Evolutionary conservation across 2,797 vertebrate species (phyloP).

Genomic region (Holocentrus rufus): DNA sequence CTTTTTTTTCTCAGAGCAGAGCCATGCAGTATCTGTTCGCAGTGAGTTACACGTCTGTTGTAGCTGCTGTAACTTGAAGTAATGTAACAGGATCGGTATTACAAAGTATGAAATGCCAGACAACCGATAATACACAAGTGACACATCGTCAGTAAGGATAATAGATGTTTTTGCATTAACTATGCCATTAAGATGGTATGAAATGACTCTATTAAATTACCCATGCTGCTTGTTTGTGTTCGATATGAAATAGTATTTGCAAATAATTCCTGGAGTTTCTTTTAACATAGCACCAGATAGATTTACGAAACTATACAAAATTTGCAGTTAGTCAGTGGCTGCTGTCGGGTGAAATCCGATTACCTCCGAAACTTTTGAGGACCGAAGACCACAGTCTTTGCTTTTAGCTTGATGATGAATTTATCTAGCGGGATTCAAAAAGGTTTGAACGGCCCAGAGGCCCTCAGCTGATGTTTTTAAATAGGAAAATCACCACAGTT

Average conservation of each 20-base stretch:
- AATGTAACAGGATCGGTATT: background rate
- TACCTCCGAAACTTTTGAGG: too few relatives aligned
- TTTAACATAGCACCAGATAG: conserved; percentile 10
- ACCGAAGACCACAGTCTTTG: too few relatives aligned
- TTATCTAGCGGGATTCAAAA: background rate
- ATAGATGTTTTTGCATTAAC: background rate
- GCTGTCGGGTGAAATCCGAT: background rate
- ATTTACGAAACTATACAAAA: background rate
- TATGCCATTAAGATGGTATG: background rate
- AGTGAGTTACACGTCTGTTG: background rate
- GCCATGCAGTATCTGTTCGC: background rate
- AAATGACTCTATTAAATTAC: too few relatives aligned
- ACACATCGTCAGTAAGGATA: background rate
- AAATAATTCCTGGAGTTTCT: conserved; percentile 42
- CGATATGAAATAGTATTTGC: conserved; percentile 13
- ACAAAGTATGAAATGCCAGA: background rate
- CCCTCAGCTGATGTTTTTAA: background rate
- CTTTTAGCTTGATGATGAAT: too few relatives aligned
- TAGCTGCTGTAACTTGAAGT: background rate
- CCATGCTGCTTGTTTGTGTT: background rate
- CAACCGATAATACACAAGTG: background rate
- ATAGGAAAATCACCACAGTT: background rate
- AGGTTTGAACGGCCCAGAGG: background rate
- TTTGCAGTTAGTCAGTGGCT: background rate
- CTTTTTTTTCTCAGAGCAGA: conserved; percentile 34